A percentile compares a stretch with the other conserved stretches of the same genome.
Conservation (phyloP, 2,113 vertebrate species). For the Cheilinus undulatus region DNA sequence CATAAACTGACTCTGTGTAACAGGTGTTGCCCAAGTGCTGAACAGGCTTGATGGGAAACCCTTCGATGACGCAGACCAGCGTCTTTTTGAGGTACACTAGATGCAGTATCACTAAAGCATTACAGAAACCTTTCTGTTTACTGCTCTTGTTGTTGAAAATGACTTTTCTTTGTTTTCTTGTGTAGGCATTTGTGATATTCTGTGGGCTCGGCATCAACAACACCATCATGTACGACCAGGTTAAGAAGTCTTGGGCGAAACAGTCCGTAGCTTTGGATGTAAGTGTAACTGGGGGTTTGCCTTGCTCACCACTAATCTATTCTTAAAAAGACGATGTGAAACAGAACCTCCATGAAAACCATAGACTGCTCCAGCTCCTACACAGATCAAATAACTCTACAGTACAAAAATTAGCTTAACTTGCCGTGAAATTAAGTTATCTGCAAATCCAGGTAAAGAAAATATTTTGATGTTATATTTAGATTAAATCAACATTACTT, state of each 20-base stretch:
- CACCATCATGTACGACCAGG: slow-evolving; percentile 99
- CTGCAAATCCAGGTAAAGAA: too few relatives aligned
- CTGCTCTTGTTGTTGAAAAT: background rate
- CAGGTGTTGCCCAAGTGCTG: slow-evolving; percentile 97
- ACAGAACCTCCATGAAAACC: too few relatives aligned
- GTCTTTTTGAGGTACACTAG: slow-evolving; percentile 92
- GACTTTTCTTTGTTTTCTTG: slow-evolving; percentile 21
- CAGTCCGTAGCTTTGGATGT: slow-evolving; percentile 98
- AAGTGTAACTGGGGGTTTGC: too few relatives aligned
- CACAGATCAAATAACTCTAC: too few relatives aligned
- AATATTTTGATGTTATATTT: too few relatives aligned
- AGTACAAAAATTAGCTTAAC: too few relatives aligned
- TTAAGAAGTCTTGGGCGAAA: slow-evolving; percentile 99
- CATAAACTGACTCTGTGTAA: slow-evolving; percentile 45
- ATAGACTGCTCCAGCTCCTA: too few relatives aligned
- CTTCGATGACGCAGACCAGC: slow-evolving; percentile 96
- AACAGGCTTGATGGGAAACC: slow-evolving; percentile 97
- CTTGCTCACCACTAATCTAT: too few relatives aligned
- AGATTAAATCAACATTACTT: too few relatives aligned
- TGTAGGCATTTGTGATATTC: slow-evolving; percentile 98
- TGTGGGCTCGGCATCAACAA: slow-evolving; percentile 99
- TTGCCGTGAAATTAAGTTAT: too few relatives aligned
- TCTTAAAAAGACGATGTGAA: too few relatives aligned
- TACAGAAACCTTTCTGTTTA: too few relatives aligned
- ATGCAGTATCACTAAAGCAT: background rate